Conservation (phyloP, 2,113 vertebrate genomes). For the Toxotes jaculatrix region DNA sequence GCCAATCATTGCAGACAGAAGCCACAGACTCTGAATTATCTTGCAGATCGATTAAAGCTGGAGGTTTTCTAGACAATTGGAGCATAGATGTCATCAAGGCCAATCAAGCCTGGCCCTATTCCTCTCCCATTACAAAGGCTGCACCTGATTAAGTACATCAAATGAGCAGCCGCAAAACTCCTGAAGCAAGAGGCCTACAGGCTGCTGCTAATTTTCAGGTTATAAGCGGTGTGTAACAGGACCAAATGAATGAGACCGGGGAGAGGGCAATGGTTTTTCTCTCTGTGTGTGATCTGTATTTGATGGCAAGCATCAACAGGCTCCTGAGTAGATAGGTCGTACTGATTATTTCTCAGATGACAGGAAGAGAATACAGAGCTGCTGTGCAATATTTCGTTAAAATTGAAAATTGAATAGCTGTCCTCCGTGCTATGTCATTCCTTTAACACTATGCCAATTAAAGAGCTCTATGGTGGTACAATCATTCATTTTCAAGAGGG, state of each 20-base stretch:
- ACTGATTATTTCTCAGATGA: constrained; percentile 83
- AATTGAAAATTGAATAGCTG: constrained; percentile 82
- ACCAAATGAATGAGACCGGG: constrained; percentile 79
- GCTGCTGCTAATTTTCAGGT: constrained; percentile 81
- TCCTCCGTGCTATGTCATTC: constrained; percentile 77
- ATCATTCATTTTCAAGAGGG: constrained; percentile 75
- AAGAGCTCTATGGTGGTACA: constrained; percentile 67
- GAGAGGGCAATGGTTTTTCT: constrained; percentile 70
- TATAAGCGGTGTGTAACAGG: constrained; percentile 78
- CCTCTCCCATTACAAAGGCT: constrained; percentile 83
- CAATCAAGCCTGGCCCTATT: constrained; percentile 83
- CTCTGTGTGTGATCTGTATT: constrained; percentile 78
- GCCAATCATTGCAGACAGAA: constrained; percentile 64
- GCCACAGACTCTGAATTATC: constrained; percentile 71
- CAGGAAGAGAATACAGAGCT: constrained; percentile 74
- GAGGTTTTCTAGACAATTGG: constrained; percentile 84
- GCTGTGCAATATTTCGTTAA: constrained; percentile 76
- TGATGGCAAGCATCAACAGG: constrained; percentile 76
- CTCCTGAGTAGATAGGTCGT: constrained; percentile 69
- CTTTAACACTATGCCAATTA: constrained; percentile 79
- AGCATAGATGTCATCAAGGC: constrained; percentile 85
- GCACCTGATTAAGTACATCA: constrained; percentile 84
- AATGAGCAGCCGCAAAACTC: constrained; percentile 79
- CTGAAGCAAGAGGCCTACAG: constrained; percentile 71
- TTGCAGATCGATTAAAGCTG: constrained; percentile 78